These are phyloP conservation scores for Gymnarchus niloticus DNA, from an alignment of 2,113 vertebrate genomes.

Conservation along the genomic window DNA sequence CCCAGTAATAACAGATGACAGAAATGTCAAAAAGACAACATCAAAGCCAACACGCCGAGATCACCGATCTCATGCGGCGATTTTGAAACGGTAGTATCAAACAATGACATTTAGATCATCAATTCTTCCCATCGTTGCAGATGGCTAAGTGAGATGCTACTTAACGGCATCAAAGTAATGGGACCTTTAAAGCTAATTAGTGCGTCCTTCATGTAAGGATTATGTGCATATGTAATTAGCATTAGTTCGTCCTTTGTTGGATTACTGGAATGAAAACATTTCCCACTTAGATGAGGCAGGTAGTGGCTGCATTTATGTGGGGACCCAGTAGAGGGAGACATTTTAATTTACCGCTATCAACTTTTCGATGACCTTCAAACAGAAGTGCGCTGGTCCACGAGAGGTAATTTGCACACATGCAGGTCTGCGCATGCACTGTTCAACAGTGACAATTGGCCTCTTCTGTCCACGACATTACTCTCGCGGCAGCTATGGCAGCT, in stretches of 20 bases:
- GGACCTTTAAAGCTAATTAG: constrained; percentile 63
- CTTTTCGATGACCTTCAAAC: neutral
- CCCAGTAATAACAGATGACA: constrained; percentile 41
- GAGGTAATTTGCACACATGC: neutral
- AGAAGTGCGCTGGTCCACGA: neutral
- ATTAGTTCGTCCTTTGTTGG: constrained; percentile 36
- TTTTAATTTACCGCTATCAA: neutral
- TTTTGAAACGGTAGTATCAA: constrained; percentile 40
- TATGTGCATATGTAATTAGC: constrained; percentile 45
- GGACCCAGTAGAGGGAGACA: neutral
- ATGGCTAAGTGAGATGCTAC: constrained; percentile 29
- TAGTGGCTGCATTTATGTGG: neutral
- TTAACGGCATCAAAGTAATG: constrained; percentile 53
- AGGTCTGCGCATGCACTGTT: neutral
- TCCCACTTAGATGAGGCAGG: neutral
- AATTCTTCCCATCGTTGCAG: constrained; percentile 35
- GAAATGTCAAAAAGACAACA: constrained; percentile 46
- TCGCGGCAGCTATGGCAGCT: neutral
- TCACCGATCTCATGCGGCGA: constrained; percentile 38
- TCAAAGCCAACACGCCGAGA: constrained; percentile 46
- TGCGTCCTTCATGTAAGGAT: constrained; percentile 57
- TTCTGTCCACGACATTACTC: neutral
- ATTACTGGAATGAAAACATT: neutral
- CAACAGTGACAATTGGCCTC: neutral
- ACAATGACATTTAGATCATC: constrained; percentile 49